Evolutionary conservation across 2,888 invertebrate species (phyloP).

Genomic region (Crocallis elinguaria): DNA sequence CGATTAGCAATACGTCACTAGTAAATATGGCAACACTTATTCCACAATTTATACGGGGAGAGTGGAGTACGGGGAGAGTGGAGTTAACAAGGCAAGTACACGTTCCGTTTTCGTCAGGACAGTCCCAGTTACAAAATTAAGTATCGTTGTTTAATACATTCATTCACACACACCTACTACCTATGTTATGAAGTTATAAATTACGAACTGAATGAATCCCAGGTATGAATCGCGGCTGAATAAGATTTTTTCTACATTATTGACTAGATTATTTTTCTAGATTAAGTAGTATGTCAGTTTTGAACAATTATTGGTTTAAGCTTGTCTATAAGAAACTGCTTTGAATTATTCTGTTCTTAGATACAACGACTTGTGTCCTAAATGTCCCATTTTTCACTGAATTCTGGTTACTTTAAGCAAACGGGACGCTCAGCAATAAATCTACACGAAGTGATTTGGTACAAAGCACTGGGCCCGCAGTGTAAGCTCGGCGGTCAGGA

Average conservation of each 20-base stretch:
- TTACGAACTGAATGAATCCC: too few relatives aligned
- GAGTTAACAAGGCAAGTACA: constrained; percentile 54
- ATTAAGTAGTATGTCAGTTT: too few relatives aligned
- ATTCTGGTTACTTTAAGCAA: constrained; percentile 10
- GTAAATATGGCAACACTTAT: constrained; percentile 84
- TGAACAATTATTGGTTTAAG: too few relatives aligned
- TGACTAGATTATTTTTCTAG: too few relatives aligned
- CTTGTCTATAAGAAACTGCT: too few relatives aligned
- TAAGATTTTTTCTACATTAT: too few relatives aligned
- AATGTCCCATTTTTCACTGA: neutral
- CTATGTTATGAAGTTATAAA: too few relatives aligned
- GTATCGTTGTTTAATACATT: too few relatives aligned
- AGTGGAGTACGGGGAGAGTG: constrained; percentile 75
- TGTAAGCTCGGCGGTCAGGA: constrained; percentile 78
- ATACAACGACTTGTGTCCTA: neutral
- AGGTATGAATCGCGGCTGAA: too few relatives aligned
- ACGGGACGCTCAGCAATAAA: constrained; percentile 76
- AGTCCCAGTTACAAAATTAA: neutral
- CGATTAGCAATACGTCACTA: constrained; percentile 82
- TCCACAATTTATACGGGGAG: constrained; percentile 78
- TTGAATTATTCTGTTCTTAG: too few relatives aligned
- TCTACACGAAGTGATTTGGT: constrained; percentile 81
- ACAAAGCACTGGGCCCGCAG: constrained; percentile 80
- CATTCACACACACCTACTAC: too few relatives aligned
- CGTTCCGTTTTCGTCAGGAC: neutral